Evolutionary conservation across 2,888 invertebrate genomes (phyloP), one percentile per base, ranked within the genome.

Genomic region (Beris morrisii): DNA sequence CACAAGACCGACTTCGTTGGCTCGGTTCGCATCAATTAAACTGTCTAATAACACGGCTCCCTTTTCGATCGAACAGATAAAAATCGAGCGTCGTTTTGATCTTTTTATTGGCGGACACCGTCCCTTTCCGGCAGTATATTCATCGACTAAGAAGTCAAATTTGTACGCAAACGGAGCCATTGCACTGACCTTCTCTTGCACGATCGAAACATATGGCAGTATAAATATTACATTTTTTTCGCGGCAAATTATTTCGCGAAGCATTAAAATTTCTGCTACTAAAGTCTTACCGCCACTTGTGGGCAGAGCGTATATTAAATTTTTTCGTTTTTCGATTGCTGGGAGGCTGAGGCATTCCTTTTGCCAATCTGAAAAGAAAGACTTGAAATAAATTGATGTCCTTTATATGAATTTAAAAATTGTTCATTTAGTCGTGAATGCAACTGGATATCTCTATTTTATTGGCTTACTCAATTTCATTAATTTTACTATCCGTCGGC

Each of bases 221-320:
- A 98, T 87, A 72, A 98, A 91, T 28, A 98, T 80, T 11, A 88
- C 93, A 84, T 96, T 93, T 72, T 86, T 89, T 74, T 89, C 87
- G 64, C 88, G 84, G 71, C 91, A 89, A 9, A 97, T 79, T 5
- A 97, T 82, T 82, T 97, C 94, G 52, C 89, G 84, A 15, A 97
- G 81, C 84, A 98, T 95, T 56, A 98, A 83, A 68, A 98, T 91
- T 81, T 98, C 98, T 0, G 98, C 97, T 11, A 98, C 96, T 32
- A 98, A 82, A 1, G 98, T 98, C 83, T 98, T 98, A 0, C 97
- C 98, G 1, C 97, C 97, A 76, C 97, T 96, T 0, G 97, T 98
- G 0, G 98, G 97, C 50, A 97, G 79, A 0, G 95, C 93, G 76
- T 97, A 95, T 68, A 98, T 89, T 52, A 97, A 83, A 82, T 98